Evolutionary conservation across 2,113 vertebrate species (phyloP), one percentile per base, ranked within the genome.

Genomic region (Nycticryphes semicollaris): DNA sequence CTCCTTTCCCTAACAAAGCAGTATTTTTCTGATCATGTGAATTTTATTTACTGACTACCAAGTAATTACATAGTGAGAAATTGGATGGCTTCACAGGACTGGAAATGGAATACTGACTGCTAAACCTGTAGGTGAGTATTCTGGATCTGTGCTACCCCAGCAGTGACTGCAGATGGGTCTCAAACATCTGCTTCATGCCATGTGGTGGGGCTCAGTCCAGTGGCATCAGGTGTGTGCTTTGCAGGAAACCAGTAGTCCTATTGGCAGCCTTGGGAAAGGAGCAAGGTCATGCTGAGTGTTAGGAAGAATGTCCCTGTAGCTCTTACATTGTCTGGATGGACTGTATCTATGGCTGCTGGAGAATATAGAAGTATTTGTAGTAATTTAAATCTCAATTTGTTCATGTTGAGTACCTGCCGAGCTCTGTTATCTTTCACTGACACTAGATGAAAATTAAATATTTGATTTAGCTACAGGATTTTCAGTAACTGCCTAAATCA

Each of bases 1-100:
- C 88, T 96, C 20, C 60, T 78, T 94, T 86, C 56, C 84, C 84
- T 93, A 95, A 94, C 81, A 94, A 95, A 96, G 84, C 82, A 93
- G 76, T 89, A 82, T 84, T 96, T 97, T 97, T 90, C 90, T 92
- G 90, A 90, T 96, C 94, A 96, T 96, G 95, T 97, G 96, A 96
- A 91, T 85, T 95, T 96, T 96, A 93, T 97, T 97, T 96, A 97
- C 94, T 95, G 89, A 87, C 88, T 94, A 95, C 95, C 76, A 89
- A 94, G 90, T 95, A 96, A 97, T 96, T 96, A 84, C 70, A 82
- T 92, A n/a, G 92, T 94, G 83, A 92, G 80, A 88, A 93, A 94
- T 12, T 94, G 96, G 73, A 82, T 79, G 83, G 48, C 80, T 87
- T 84, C 14, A 10, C 48, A 90, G 80, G 60, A 22, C 69, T 92